Base-by-base conservation (phyloP, 37 sponge, comb jelly and placozoan genomes). In the Axinella damicornis region DNA sequence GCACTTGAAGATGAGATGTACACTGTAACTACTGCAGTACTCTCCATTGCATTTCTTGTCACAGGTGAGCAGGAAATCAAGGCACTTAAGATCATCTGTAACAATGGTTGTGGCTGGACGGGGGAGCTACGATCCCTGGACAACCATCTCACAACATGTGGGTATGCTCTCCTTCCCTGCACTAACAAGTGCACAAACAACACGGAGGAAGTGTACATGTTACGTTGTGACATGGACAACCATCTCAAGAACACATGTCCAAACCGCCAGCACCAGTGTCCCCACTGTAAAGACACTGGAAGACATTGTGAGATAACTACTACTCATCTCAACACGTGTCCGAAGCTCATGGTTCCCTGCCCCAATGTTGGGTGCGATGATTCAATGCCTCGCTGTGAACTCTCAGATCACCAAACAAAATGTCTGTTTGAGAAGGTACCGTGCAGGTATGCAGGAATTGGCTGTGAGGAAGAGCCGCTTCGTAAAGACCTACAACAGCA, bases 251-350 rank as follows among this genome's bases (percentile, higher is more conserved):
- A 53, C n/a, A n/a, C n/a, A 21, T 84, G 84, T 66, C 76, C 62
- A 25, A 63, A 56, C 11, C 30, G 84, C 32, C 84, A 39, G 76
- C 74, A 39, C 35, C 25, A 84, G 56, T 84, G 84, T 65, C 84
- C 84, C 0, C 76, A 84, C 18, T 84, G 76, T 34, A 36, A 74
- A n/a, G 75, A 72, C 68, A 76, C 46, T 25, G 76, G 75, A 2
- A 68, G 64, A 65, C 21, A 84, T 57, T 19, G 65, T 46, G 62
- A 65, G 55, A 75, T 64, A 2, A 84, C 65, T 6, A 75, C 65
- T 16, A 35, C 56, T 36, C 84, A 84, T 46, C 40, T 65, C 9
- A 76, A 75, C 33, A 25, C 6, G 21, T 84, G 84, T 37, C 84
- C 63, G 37, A 62, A 67, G 5, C 21, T 76, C 9, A 31, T 32